Conservation (phyloP, 1,140 invertebrate species). For the Copidosoma floridanum region DNA sequence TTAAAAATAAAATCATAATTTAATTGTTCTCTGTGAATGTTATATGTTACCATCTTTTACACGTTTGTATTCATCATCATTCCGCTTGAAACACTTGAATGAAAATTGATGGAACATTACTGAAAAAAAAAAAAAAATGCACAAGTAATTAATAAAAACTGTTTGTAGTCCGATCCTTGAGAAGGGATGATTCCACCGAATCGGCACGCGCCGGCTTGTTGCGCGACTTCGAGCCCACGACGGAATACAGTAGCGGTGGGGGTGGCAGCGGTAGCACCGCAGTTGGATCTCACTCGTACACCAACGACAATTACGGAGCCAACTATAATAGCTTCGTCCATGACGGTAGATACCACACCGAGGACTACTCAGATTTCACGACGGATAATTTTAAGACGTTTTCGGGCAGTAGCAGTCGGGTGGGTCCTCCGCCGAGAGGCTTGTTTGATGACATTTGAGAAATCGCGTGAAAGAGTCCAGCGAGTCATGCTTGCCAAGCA, state of each 20-base stretch:
- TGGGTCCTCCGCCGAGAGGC: slow-evolving; percentile 70
- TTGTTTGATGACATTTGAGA: slow-evolving; percentile 83
- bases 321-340: slow-evolving; percentile 39
- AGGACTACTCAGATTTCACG: slow-evolving; percentile 44
- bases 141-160: slow-evolving; percentile 24
- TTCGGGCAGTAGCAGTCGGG: slow-evolving; percentile 42
- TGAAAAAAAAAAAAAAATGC: neutral
- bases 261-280: too few species aligned
- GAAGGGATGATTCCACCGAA: slow-evolving; percentile 59
- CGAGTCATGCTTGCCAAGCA: too few species aligned
- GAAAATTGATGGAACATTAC: neutral
- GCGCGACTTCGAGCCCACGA: slow-evolving; percentile 60
- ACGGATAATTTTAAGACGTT: slow-evolving; percentile 44
- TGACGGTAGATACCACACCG: slow-evolving; percentile 47
- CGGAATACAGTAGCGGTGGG: slow-evolving; percentile 59
- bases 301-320: slow-evolving; percentile 54
- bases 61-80: neutral
- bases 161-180: slow-evolving; percentile 51
- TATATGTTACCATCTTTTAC: too few species aligned
- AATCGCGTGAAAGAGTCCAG: too few species aligned
- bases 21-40: too few species aligned
- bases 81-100: too few species aligned
- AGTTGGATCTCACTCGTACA: slow-evolving; percentile 52
- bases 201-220: slow-evolving; percentile 64
- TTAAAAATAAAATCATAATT: too few species aligned